Base-by-base conservation (phyloP, 2,888 invertebrate genomes). In the Cancer borealis region DNA sequence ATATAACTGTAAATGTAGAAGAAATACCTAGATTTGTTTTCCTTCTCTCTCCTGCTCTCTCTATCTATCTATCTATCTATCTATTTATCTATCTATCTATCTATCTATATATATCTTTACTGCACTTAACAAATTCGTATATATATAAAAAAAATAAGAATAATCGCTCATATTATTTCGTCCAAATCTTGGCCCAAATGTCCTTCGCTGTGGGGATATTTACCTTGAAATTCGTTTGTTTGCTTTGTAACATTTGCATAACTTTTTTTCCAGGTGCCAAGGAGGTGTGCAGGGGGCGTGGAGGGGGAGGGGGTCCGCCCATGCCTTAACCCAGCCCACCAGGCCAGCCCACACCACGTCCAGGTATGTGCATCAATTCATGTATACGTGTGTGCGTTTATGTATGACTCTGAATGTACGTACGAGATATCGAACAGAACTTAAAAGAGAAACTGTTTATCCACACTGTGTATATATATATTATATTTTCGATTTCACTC, bases 11-110 rank as follows among this genome's bases (percentile, higher is more conserved):
- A 54, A 54, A 54, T 88, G 88, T 21, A 88, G 46, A 45, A 39
- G 87, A 12, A 45, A 39, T 14, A 39, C 46, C 26, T 21, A 12
- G 47, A 6, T 17, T 21, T n/a, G 5, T n/a, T n/a, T 12, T 17
- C 46, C 45, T 88, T 88, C 88, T 88, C 88, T 88, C 88, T 88
- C n/a, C n/a, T n/a, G n/a, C n/a, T n/a, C n/a, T n/a, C n/a, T n/a
- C 88, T 88, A 46, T 88, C 88, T 88, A 46, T 88, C 88, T 88
- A 46, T 88, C 88, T 88, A 46, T 88, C 88, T 88, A 46, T 88
- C 88, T 88, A 46, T 88, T 46, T 88, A 46, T 88, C 46, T 88
- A 46, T 88, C 88, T 88, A 46, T 88, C 46, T 88, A n/a, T 88
- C 88, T 88, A 46, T 88, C 88, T 88, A 21, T 88, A n/a, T 49